Base-by-base conservation (phyloP, 53 echinoderm and acorn worm species). In the Patiria pectinifera region DNA sequence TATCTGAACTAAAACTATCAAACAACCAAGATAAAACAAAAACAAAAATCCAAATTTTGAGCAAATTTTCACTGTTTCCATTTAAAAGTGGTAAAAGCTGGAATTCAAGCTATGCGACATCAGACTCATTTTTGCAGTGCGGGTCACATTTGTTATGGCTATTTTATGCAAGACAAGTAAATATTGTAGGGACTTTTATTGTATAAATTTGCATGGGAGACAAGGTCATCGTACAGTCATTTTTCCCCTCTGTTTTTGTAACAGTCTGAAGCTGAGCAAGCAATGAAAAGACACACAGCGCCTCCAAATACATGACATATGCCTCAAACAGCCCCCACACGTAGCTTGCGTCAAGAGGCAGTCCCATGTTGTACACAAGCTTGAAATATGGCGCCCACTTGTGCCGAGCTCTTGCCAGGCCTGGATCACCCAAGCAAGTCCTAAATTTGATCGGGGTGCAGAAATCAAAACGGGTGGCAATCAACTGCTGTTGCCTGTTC, bases 331-430 rank as follows among this genome's bases (percentile, higher is more conserved):
- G 72, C 48, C 19, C 49, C 71, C 74, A 12, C 71, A 69, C 45
- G 85, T 19, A 45, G 35, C 35, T 35, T 35, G 35, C 35, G 35
- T 35, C 35, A 35, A 35, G 45, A 47, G 11, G 14, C 44, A 35
- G 72, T 13, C 78, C 78, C 87, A 87, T 87, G 87, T 87, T 76
- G 49, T 48, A 18, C 62, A 35, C 78, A 87, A 87, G 78, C 4
- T 87, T 87, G 78, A 87, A 87, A 87, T 87, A 87, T 78, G 87
- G 87, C 87, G 62, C 78, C 87, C 78, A 76, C 87, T 61, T 87
- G 62, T 87, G 87, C 87, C 87, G 62, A 76, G 44, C 13, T 59
- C 87, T 87, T 87, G 87, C 87, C 77, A 78, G 87, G 78, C 78
- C 87, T 3, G 78, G 76, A 59, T 25, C 78, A 61, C 25, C 77